Base-by-base conservation (phyloP, 2,888 invertebrate genomes). In the Spodoptera exigua region DNA sequence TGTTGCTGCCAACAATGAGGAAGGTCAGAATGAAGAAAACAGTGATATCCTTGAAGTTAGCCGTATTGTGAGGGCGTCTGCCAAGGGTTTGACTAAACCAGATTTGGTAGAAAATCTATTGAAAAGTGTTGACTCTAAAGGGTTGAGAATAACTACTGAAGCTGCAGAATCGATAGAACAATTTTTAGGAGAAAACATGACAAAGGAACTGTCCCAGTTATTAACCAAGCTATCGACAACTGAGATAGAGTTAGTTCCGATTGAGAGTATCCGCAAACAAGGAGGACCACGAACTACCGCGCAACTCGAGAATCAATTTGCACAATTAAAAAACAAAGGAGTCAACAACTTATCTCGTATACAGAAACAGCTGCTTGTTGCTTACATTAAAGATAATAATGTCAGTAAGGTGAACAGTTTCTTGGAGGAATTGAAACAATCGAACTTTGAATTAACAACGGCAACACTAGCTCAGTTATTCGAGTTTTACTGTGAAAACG, bases 331-430 rank as follows among this genome's bases (percentile, higher is more conserved):
- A 71, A 89, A 86, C 0, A 96, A 95, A 84, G 95, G 95, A 5
- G 95, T 95, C 35, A 94, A 54, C 2, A 90, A 95, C 58, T 84
- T 95, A 0, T 91, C 93, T 48, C 95, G 95, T 7, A 76, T 96
- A 9, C 96, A 96, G 81, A 95, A 95, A 34, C 95, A 96, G 71
- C 85, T 96, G 41, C 82, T 96, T 0, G 79, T 82, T 9, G 89
- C 95, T 1, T 97, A 96, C 77, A 95, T 96, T 70, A 94, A 95
- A 14, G 95, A 95, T 0, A 95, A 95, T 68, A 95, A 97, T 75
- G 80, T 96, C 1, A 95, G 94, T 21, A 96, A 96, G 85, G 90
- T 96, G 0, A 89, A 95, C 53, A 86, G 88, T 47, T 89, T 95
- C 12, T 78, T 96, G 0, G 89, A 96, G 76, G 95, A 96, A 43